Conservation (phyloP, 2,888 invertebrate genomes). For the Sphaerophoria taeniata region DNA sequence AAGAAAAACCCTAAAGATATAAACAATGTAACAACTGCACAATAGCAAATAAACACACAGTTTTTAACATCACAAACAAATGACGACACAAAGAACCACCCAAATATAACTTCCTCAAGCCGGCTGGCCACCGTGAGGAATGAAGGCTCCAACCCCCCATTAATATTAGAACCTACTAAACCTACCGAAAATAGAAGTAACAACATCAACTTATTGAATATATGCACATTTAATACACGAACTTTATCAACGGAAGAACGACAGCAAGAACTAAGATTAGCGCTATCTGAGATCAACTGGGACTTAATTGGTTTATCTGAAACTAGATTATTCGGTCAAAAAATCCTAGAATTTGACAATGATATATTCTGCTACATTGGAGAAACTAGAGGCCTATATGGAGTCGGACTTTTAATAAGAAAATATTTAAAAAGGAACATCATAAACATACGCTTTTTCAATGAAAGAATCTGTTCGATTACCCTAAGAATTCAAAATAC, state of each 20-base stretch:
- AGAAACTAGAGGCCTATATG: background rate
- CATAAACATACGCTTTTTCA: background rate
- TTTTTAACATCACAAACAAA: background rate
- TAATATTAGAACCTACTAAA: no score
- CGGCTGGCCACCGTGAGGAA: no score
- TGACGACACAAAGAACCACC: background rate
- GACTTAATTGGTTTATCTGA: background rate
- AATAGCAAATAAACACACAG: no score
- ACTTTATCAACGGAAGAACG: background rate
- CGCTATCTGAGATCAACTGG: background rate
- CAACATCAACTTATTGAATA: background rate
- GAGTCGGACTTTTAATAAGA: background rate
- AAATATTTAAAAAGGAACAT: background rate
- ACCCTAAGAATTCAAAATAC: background rate
- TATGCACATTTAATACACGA: conserved; percentile 3
- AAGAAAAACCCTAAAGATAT: background rate
- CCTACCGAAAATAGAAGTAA: no score
- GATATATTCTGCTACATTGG: background rate
- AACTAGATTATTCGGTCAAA: conserved; percentile 4
- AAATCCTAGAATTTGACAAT: background rate
- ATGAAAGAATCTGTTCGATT: background rate
- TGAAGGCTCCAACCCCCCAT: no score
- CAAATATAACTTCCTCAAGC: background rate
- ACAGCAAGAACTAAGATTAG: background rate
- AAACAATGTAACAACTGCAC: background rate